Evolutionary conservation across 2,113 vertebrate species (phyloP).

Genomic region (Malurus elegans): DNA sequence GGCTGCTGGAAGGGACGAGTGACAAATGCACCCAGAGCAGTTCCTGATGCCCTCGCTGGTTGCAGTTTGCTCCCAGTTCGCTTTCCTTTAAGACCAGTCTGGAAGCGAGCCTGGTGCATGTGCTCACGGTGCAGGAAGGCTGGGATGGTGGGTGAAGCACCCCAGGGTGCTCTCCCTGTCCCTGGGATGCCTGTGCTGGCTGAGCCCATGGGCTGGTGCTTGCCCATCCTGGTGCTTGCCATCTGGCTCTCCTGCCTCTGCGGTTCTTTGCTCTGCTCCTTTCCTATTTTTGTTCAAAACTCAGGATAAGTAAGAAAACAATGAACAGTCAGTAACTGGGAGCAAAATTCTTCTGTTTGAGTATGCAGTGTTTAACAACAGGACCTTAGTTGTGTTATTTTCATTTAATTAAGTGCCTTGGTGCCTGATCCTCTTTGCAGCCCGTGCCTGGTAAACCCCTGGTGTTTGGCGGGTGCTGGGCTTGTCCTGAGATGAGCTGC

Average conservation of each 20-base stretch:
- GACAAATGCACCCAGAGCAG: background rate
- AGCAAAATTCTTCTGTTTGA: background rate
- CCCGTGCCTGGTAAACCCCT: background rate
- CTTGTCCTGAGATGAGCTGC: background rate
- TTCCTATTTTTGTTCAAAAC: background rate
- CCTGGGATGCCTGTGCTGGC: background rate
- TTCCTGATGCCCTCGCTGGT: fast-evolving
- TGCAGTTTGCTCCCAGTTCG: fast-evolving
- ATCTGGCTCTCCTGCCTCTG: background rate
- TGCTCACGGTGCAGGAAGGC: fast-evolving
- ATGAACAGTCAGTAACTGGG: background rate
- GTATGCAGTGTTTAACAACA: background rate
- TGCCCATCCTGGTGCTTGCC: fast-evolving
- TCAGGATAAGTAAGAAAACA: background rate
- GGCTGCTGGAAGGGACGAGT: background rate
- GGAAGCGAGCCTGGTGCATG: background rate
- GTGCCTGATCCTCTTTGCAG: slow-evolving; percentile 16
- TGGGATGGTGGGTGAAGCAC: background rate
- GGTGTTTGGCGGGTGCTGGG: background rate
- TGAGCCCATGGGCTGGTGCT: background rate
- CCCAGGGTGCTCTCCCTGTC: fast-evolving
- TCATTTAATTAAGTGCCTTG: background rate
- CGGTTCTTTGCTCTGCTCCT: background rate
- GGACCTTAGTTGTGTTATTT: background rate
- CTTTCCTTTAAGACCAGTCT: background rate